phyloP scores from a whole-genome alignment of 2,888 invertebrate genomes.

The Coleophora deauratella region DNA sequence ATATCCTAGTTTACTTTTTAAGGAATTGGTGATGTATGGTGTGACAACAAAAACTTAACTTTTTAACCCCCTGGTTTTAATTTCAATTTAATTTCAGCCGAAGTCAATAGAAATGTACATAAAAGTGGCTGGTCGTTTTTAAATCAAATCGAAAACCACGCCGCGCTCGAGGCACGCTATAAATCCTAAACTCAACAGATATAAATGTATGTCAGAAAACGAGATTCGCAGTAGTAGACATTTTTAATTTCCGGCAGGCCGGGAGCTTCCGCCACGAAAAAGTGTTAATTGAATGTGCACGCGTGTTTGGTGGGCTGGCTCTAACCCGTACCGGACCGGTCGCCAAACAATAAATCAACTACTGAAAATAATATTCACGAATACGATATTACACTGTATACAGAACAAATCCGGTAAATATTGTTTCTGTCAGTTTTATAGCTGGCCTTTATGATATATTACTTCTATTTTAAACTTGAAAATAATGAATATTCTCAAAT shows the following conservation, averaged over 20 bases:
- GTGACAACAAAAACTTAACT: constrained; percentile 1
- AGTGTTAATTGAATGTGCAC: constrained; percentile 61
- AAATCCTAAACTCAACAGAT: constrained; percentile 16
- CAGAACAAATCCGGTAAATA: not conserved
- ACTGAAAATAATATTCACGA: constrained; percentile 7
- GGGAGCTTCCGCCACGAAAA: constrained; percentile 55
- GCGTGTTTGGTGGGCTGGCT: constrained; percentile 25
- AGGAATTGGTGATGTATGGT: not conserved
- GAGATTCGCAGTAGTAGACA: constrained; percentile 28
- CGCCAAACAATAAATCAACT: constrained; percentile 9
- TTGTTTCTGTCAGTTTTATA: not conserved
- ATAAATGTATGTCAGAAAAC: constrained; percentile 9
- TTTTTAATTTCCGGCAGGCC: constrained; percentile 67
- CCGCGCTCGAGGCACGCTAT: constrained; percentile 9
- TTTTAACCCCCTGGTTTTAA: too few species aligned
- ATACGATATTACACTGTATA: constrained; percentile 4
- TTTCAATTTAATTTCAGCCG: too few species aligned
- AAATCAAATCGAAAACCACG: constrained; percentile 8
- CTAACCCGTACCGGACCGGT: constrained; percentile 12
- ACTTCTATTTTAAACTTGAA: not conserved
- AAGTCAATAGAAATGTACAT: too few species aligned
- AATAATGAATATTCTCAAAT: too few species aligned
- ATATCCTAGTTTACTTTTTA: not conserved
- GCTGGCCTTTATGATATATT: too few species aligned
- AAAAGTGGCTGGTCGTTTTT: constrained; percentile 8